These are phyloP conservation scores for Philotrypesis tridentata DNA, from an alignment of 1,140 invertebrate species.

Conservation along the genomic window DNA sequence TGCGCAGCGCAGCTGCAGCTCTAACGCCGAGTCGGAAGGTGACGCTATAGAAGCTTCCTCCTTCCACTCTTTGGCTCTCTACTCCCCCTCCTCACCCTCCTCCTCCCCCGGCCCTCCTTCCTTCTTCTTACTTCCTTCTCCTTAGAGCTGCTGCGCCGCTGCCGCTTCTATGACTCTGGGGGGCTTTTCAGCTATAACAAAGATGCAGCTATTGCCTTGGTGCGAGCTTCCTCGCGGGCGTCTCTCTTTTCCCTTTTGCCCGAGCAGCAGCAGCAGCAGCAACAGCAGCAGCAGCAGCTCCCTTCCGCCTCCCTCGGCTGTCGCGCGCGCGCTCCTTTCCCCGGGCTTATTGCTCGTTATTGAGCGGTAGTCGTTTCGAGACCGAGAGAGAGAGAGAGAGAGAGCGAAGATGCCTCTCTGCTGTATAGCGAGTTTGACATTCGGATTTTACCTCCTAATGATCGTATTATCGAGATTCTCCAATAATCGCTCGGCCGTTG, in stretches of 20 bases:
- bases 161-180: conserved; percentile 4
- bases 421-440: conserved; percentile 34
- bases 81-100: too few relatives aligned
- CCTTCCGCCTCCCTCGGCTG: conserved; percentile 23
- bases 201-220: conserved; percentile 32
- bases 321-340: not conserved
- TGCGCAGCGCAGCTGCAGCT: conserved; percentile 24
- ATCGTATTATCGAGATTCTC: conserved; percentile 29
- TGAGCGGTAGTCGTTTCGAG: conserved; percentile 40
- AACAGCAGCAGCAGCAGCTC: not conserved
- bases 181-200: conserved; percentile 39
- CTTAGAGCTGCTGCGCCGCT: not conserved
- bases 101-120: too few relatives aligned
- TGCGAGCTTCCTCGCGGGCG: not conserved
- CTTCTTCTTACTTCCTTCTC: not conserved
- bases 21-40: conserved; percentile 27
- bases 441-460: conserved; percentile 42
- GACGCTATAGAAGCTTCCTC: not conserved
- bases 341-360: conserved; percentile 45
- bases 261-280: not conserved
- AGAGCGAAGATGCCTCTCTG: not conserved
- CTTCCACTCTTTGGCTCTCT: not conserved
- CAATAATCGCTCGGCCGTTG: conserved; percentile 22
- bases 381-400: not conserved
- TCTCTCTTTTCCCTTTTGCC: conserved; percentile 30